Evolutionary conservation across 1,140 invertebrate genomes (phyloP).

Genomic region (Oryctes rhinoceros): DNA sequence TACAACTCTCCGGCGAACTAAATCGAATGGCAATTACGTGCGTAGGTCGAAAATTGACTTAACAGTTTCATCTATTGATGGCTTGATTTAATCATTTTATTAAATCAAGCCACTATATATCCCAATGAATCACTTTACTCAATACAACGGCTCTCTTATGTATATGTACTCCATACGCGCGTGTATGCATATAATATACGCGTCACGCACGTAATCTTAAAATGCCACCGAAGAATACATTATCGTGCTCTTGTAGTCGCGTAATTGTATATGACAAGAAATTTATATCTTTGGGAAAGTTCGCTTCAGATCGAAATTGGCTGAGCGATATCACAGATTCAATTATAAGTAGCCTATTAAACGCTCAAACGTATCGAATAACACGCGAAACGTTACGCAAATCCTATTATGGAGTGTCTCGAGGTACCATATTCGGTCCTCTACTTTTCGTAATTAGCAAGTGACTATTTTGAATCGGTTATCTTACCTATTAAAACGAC

Average conservation of each 20-base stretch:
- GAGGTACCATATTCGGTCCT: not conserved
- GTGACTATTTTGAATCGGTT: not conserved
- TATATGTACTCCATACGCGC: not conserved
- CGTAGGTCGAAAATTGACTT: constrained; percentile 51
- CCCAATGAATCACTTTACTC: constrained; percentile 48
- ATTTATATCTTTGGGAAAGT: constrained; percentile 10
- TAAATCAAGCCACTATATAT: constrained; percentile 50
- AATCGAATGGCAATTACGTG: constrained; percentile 6
- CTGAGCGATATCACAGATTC: not conserved
- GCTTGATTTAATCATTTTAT: constrained; percentile 54
- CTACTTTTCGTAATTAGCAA: not conserved
- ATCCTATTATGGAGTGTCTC: not conserved
- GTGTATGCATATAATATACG: not conserved
- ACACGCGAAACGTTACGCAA: not conserved
- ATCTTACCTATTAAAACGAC: not conserved
- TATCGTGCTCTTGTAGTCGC: not conserved
- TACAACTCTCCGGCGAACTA: not conserved
- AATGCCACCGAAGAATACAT: constrained; percentile 9
- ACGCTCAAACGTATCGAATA: not conserved
- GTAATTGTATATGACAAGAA: not conserved
- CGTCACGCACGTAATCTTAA: not conserved
- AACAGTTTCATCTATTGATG: constrained; percentile 52
- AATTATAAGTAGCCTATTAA: not conserved
- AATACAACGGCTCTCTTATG: not conserved
- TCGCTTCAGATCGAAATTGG: not conserved